Evolutionary conservation across 2,113 vertebrate genomes (phyloP).

Genomic region (Prinia subflava): DNA sequence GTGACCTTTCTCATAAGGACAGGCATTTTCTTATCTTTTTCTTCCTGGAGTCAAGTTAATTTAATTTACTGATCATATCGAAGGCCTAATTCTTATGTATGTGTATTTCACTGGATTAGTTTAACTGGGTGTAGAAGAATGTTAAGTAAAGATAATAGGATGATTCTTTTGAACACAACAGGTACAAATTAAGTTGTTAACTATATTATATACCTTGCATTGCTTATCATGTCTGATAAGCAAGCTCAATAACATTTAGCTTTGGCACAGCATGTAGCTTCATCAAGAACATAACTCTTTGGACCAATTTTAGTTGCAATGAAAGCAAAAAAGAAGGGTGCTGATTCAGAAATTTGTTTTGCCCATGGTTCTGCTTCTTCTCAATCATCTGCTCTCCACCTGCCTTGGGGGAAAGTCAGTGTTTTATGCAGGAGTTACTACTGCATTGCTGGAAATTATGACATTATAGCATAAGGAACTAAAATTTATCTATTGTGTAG

Average conservation of each 20-base stretch:
- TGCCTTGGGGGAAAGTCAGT: background rate
- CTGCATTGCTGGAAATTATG: background rate
- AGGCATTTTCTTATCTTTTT: constrained; percentile 60
- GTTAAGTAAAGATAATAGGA: constrained; percentile 65
- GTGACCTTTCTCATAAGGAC: constrained; percentile 45
- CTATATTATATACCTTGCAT: constrained; percentile 26
- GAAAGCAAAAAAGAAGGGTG: background rate
- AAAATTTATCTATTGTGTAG: background rate
- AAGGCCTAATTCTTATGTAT: constrained; percentile 57
- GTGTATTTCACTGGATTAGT: constrained; percentile 50
- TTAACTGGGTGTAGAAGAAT: constrained; percentile 61
- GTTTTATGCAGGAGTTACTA: background rate
- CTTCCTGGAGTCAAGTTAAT: constrained; percentile 66
- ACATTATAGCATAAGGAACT: background rate
- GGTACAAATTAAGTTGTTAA: constrained; percentile 63
- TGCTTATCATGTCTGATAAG: constrained; percentile 61
- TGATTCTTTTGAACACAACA: constrained; percentile 59
- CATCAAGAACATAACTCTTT: constrained; percentile 33
- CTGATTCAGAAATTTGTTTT: background rate
- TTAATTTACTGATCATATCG: constrained; percentile 70
- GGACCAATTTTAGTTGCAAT: background rate
- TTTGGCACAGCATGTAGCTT: constrained; percentile 17
- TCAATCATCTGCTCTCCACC: background rate
- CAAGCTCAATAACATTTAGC: constrained; percentile 40
- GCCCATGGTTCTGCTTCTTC: background rate